Evolutionary conservation across 2,888 invertebrate species (phyloP), one percentile per base, ranked within the genome.

Genomic region (Sialis fuliginosa): DNA sequence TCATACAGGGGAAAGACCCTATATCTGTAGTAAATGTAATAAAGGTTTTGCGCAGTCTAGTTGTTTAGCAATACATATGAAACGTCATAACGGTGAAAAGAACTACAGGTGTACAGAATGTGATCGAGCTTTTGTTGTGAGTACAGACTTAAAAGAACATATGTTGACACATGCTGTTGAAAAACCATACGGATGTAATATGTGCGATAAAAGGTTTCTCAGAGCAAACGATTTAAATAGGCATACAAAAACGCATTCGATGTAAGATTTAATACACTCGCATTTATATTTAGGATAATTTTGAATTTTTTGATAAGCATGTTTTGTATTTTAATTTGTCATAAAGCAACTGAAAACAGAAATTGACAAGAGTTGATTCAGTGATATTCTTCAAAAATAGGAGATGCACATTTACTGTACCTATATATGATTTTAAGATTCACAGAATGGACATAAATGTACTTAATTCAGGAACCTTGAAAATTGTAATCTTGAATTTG

Each of bases 31-130:
- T n/a, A 54, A 63, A 6, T 66, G 66, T 50, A 59, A 55, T 39
- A 61, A 62, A 52, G 60, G 62, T 33, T 66, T 65, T 48, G 57
- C 65, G 1, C 65, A 67, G 50, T 65, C 66, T 0, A 64, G 64
- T 50, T 65, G 66, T 52, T 53, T 67, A 31, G 60, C 60, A 1
- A 60, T 62, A 1, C 67, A 68, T 52, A 57, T 65, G 55, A 65
- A 64, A 51, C 58, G 63, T n/a, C 67, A 67, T 52, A 58, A 56
- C 32, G 60, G 58, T 7, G 57, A 51, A 6, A 50, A 49, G 34
- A 58, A 58, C 40, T 62, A 57, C 48, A 44, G 47, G 31, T 62
- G 62, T 50, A 42, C 50, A 3, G 51, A 54, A 22, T 62, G 62
- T 50, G 58, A 61, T 44, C 54, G 57, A 45, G 53, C 58, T 7